A percentile compares a stretch with the other conserved stretches of the same genome.
Conservation (phyloP, 2,797 vertebrate species). For the Arrhamphus sclerolepis region DNA sequence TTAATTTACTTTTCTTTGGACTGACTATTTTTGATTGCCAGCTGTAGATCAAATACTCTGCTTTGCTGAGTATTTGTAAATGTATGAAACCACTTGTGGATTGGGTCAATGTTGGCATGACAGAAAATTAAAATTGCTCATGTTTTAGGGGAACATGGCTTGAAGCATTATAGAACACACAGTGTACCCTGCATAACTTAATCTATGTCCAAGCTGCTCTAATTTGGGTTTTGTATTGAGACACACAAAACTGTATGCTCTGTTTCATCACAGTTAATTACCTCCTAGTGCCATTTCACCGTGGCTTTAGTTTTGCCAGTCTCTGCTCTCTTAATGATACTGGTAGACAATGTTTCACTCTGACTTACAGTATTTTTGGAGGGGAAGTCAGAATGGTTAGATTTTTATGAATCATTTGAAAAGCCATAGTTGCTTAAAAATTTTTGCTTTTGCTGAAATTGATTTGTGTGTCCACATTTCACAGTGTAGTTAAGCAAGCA, state of each 20-base stretch:
- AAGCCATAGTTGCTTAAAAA: neutral
- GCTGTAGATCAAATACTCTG: no score
- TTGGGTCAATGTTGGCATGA: conserved; percentile 5
- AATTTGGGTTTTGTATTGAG: conserved; percentile 13
- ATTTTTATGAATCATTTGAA: neutral
- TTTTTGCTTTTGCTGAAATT: no score
- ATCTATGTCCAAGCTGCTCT: neutral
- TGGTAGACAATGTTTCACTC: conserved; percentile 1
- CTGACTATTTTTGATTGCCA: conserved; percentile 25
- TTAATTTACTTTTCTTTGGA: no score
- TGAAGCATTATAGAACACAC: neutral
- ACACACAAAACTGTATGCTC: neutral
- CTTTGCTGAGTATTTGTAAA: conserved; percentile 16
- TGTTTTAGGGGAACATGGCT: conserved; percentile 5
- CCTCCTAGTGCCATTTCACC: neutral
- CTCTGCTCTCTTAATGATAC: conserved; percentile 12
- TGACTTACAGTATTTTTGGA: conserved; percentile 2
- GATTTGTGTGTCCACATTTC: no score
- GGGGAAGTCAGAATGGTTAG: neutral
- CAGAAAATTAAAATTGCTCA: conserved; percentile 4
- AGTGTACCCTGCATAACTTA: neutral
- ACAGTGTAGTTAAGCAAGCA: no score
- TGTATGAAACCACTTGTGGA: conserved; percentile 4
- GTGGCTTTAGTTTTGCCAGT: conserved; percentile 4
- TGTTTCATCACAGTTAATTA: conserved; percentile 13